Percentiles rank a stretch among this genome's conserved stretches.
phyloP scores from a whole-genome alignment of 53 echinoderm and acorn worm species.

The Echinometra lucunter region DNA sequence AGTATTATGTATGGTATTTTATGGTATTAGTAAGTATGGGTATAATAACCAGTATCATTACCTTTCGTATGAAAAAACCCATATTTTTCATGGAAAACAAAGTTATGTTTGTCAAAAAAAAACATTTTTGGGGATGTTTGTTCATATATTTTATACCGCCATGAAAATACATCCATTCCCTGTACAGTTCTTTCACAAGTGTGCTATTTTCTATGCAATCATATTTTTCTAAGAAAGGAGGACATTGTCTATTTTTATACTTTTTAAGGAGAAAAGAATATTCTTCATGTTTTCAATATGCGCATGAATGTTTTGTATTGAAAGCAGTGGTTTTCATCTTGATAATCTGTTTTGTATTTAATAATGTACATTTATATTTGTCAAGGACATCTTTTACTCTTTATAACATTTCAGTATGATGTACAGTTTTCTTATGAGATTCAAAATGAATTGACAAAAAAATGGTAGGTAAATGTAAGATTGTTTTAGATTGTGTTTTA shows the following conservation, averaged over 20 bases:
- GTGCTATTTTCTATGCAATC: conserved; percentile 39
- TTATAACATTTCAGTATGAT: background rate
- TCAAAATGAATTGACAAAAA: too few species aligned
- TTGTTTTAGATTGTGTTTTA: too few species aligned
- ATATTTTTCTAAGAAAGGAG: background rate
- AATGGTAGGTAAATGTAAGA: too few species aligned
- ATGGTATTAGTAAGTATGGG: background rate
- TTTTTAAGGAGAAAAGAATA: background rate
- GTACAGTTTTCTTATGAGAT: too few species aligned
- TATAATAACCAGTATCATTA: background rate
- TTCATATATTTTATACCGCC: background rate
- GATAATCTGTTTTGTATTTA: background rate
- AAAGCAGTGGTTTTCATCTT: background rate
- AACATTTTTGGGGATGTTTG: background rate
- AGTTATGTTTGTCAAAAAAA: background rate
- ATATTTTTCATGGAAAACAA: background rate
- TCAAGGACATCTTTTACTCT: background rate
- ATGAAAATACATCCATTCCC: background rate
- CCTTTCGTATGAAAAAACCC: background rate
- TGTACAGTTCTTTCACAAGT: background rate
- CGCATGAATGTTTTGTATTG: background rate
- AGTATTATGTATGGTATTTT: background rate
- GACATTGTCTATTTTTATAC: background rate
- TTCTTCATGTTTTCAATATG: background rate
- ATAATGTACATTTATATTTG: background rate